Base-by-base conservation (phyloP, 2,113 vertebrate species). In the Ceratotherium simum region DNA sequence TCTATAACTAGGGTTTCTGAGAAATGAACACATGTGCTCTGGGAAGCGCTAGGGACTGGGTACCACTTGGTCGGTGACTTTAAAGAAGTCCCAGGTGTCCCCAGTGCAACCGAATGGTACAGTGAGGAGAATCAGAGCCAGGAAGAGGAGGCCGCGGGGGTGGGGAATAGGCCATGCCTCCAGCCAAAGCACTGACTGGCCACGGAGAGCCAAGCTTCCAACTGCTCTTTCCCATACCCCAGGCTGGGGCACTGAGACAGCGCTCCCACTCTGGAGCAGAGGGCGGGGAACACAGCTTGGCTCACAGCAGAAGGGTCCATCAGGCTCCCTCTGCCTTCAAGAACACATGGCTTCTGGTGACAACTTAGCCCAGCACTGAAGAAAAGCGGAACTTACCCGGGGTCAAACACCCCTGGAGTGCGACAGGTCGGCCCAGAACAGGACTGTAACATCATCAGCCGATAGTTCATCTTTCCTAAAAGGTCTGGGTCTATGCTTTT, bases 361-460 rank as follows among this genome's bases (percentile, higher is more conserved):
- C 25, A 56, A 4, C 31, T 2, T 56, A 23, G 29, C 83, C 27
- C 78, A 90, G 90, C 23, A 76, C 0, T 18, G 56, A 76, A 54
- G 83, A 58, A 33, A 56, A 8, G 4, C 5, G 72, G 93, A 56
- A 78, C 97, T 98, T 97, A 99, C 99, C 99, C 98, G 0, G 99
- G 98, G 85, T 99, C 99, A 18, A 99, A 99, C 17, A 99, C 99
- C 1, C 99, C 99, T 23, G 99, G 99, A 0, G 99, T 99, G 46
- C 99, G 99, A 88, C 99, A 99, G 0, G 99, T 99, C 60, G 98
- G 98, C 83, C 99, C 99, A 0, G 99, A 98, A 97, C 99, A 99
- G 82, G 99, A 99, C 98, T 99, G 99, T 84, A 99, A 97, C 99
- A 99, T 99, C 99, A 99, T 99, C n/a, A 99, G 97, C 18, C 99